Conservation (phyloP, 2,113 vertebrate species). For the Hippocampus mohnikei region DNA sequence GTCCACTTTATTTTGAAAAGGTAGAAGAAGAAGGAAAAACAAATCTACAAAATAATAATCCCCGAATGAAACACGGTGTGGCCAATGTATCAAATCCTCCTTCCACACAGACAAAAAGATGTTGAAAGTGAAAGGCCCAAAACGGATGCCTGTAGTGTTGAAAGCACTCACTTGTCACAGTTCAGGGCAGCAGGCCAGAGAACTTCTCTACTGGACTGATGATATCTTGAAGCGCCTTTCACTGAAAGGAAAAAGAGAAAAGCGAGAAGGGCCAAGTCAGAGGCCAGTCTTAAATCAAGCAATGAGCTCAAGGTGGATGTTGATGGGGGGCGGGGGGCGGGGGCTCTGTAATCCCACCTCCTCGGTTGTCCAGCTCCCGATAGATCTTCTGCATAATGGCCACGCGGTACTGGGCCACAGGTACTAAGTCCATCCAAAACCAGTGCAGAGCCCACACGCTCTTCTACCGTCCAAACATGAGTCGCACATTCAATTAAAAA, state of each 20-base stretch:
- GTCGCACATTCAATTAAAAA: not conserved
- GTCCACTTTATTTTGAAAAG: no score
- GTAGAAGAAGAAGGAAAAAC: no score
- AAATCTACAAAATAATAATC: no score
- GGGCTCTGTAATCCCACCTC: conserved; percentile 25
- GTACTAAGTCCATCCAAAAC: conserved; percentile 42
- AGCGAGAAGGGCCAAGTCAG: not conserved
- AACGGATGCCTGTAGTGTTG: not conserved
- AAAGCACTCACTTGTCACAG: conserved; percentile 1
- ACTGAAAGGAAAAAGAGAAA: not conserved
- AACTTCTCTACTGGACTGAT: not conserved
- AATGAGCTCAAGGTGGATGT: not conserved
- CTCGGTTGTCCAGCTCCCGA: conserved; percentile 18
- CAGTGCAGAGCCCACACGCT: conserved; percentile 52
- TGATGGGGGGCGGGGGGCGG: no score
- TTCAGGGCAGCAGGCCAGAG: not conserved
- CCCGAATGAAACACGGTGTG: no score
- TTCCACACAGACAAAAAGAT: not conserved
- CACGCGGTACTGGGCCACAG: not conserved
- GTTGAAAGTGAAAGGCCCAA: not conserved
- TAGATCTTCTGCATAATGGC: conserved; percentile 21
- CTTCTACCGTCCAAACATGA: conserved; percentile 27
- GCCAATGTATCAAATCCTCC: no score
- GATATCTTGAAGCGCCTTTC: no score
- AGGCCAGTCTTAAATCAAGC: not conserved